Evolutionary conservation across 2,797 vertebrate genomes (phyloP).

Genomic region (Leucoraja ocellata): DNA sequence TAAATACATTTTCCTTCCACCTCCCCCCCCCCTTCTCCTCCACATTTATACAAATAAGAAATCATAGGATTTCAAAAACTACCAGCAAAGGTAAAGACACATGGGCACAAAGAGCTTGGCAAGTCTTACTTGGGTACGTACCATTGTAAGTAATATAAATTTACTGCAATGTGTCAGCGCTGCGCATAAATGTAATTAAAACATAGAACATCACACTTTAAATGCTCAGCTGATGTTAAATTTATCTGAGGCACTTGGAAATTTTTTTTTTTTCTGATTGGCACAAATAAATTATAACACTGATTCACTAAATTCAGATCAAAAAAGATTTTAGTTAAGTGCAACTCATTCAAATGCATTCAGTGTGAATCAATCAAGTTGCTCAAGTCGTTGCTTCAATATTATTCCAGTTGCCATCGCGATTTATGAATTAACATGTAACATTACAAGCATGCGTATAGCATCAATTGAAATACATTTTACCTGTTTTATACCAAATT

Average conservation of each 20-base stretch:
- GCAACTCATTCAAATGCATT: neutral
- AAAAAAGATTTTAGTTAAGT: neutral
- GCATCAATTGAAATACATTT: neutral
- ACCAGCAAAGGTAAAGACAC: neutral
- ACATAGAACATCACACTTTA: neutral
- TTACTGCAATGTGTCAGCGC: neutral
- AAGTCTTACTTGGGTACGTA: neutral
- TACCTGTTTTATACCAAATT: neutral
- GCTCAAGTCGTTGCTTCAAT: neutral
- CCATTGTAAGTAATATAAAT: neutral
- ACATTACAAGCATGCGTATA: neutral
- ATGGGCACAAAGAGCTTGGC: too few relatives aligned
- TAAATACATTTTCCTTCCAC: slow-evolving; percentile 21
- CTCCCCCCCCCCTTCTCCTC: neutral
- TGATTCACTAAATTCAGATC: neutral
- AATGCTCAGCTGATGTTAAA: neutral
- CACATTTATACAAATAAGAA: neutral
- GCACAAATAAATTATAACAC: neutral
- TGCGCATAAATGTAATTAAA: neutral
- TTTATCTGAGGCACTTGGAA: neutral
- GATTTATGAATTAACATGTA: neutral
- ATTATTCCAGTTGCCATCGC: neutral
- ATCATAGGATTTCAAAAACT: slow-evolving; percentile 14
- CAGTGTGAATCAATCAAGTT: neutral
- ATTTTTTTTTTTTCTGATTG: neutral